Evolutionary conservation across 2,797 vertebrate species (phyloP), one percentile per base, ranked within the genome.

Genomic region (Eupleurogrammus muticus): DNA sequence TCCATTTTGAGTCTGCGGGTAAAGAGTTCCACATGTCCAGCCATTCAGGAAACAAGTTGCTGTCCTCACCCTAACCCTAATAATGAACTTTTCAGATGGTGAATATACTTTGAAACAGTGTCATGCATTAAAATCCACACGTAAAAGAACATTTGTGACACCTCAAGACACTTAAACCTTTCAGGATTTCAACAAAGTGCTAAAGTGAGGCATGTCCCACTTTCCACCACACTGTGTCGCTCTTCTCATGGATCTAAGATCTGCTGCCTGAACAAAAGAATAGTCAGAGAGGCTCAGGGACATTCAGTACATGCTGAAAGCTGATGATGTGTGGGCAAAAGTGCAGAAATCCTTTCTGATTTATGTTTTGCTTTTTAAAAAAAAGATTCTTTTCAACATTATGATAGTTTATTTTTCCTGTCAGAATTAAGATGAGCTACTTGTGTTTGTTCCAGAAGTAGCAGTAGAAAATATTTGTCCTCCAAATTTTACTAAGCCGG

Each of bases 211-310:
- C 24, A 23, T 46, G 48, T 84, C 68, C 77, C 74, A 50, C 47
- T 74, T 87, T 85, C 34, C 36, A 64, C 91, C 92, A 91, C 89
- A 90, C 56, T 0, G 86, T 87, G 90, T 90, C 90, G 83, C 86
- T 73, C 70, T 88, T 81, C 58, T 69, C 77, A 34, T 62, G 65
- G 50, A 46, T 75, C 73, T 73, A 20, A 61, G 20, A 16, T 32
- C 57, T 36, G 5, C 35, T 2, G 5, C 36, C 51, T n/a, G 42
- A 70, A 83, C 76, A 79, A 72, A 81, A 77, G 50, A 82, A 69
- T 6, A 40, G 52, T 55, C 34, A 23, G 46, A 10, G 38, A 44
- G 5, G 5, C 6, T 55, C 34, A 23, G 46, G 8, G 38, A 44
- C 16, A 6, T 17, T 5, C 35, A 9, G 35, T 8, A 44, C 40